A percentile compares a stretch with the other conserved stretches of the same genome.
Evolutionary conservation across 2,888 invertebrate species (phyloP).

Genomic region (Sphinx pinastri): DNA sequence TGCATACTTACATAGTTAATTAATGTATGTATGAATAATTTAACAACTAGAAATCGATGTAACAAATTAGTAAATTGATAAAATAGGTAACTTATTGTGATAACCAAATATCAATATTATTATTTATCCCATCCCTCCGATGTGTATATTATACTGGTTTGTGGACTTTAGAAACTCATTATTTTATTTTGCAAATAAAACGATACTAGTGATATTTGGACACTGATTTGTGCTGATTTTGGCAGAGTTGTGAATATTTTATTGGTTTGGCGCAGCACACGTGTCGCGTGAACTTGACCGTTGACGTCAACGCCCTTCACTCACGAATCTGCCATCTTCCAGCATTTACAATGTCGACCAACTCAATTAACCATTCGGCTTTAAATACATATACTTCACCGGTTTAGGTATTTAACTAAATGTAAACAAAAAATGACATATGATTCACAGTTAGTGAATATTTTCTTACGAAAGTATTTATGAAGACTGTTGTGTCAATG

Average conservation of each 20-base stretch:
- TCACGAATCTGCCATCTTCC: slow-evolving; percentile 12
- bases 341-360: slow-evolving; percentile 2
- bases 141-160: neutral
- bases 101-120: neutral
- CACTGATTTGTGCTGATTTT: neutral
- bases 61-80: neutral
- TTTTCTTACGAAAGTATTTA: too few species aligned
- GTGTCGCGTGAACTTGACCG: slow-evolving; percentile 57
- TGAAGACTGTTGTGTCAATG: too few species aligned
- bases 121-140: too few species aligned
- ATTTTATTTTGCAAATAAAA: neutral
- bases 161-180: slow-evolving; percentile 1
- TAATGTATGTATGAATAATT: too few species aligned
- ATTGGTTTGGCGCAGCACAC: slow-evolving; percentile 40
- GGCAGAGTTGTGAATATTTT: slow-evolving; percentile 32
- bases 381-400: neutral
- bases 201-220: neutral
- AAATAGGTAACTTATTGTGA: neutral
- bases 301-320: slow-evolving; percentile 27
- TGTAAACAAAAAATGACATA: too few species aligned
- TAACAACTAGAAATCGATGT: neutral
- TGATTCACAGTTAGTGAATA: too few species aligned
- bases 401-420: too few species aligned
- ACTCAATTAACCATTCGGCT: slow-evolving; percentile 7
- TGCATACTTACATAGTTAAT: too few species aligned